Evolutionary conservation across 1,140 invertebrate species (phyloP).

Genomic region (Drosophila mayri): DNA sequence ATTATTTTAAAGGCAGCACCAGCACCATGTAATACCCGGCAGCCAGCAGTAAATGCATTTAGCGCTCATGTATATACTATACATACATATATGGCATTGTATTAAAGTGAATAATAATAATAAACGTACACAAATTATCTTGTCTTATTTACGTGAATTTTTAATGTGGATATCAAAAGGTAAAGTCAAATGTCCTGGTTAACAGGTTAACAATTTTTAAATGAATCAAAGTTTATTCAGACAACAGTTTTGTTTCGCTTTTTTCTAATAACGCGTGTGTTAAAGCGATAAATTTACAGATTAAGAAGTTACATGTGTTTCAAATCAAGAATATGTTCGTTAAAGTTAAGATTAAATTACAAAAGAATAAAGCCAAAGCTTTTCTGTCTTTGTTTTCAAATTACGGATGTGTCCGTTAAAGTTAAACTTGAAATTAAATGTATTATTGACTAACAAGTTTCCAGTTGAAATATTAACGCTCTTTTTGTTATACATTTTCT

Average conservation of each 20-base stretch:
- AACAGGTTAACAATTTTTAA: background rate
- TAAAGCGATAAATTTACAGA: no score
- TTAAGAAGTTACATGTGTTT: no score
- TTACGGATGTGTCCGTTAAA: no score
- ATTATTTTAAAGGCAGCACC: constrained; percentile 44
- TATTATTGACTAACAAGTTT: background rate
- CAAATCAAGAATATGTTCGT: no score
- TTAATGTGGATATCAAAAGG: background rate
- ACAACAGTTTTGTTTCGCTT: no score
- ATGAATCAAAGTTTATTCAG: no score
- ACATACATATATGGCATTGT: constrained; percentile 39
- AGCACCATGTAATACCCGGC: constrained; percentile 18
- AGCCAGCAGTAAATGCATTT: constrained; percentile 33
- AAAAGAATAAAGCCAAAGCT: no score
- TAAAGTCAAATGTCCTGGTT: background rate
- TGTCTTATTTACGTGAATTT: background rate
- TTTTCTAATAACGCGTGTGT: no score
- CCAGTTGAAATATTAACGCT: background rate
- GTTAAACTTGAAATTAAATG: background rate
- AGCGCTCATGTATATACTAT: constrained; percentile 34
- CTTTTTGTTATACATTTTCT: background rate
- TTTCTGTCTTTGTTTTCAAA: no score
- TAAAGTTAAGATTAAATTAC: no score
- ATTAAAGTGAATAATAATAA: constrained; percentile 50
- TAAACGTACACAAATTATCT: constrained; percentile 9